phyloP scores from a whole-genome alignment of 2,113 vertebrate species.

The Formicarius rufipectus region DNA sequence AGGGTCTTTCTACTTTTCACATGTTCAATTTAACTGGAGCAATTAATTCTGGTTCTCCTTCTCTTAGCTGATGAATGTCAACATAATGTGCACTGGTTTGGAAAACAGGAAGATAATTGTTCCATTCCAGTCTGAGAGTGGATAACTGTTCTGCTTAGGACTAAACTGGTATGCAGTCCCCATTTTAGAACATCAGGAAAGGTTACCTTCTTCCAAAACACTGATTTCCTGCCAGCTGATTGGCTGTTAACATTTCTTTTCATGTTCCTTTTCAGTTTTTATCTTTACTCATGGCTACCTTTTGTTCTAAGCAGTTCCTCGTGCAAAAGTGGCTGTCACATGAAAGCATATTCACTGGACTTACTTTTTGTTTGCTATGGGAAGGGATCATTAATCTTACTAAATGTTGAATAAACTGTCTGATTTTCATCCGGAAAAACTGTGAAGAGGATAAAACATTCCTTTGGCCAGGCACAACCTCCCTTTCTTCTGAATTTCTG shows the following conservation, averaged over 20 bases:
- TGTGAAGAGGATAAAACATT: not conserved
- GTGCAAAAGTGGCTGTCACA: not conserved
- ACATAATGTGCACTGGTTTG: slow-evolving; percentile 29
- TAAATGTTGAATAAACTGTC: not conserved
- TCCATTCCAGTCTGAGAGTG: not conserved
- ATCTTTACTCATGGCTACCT: not conserved
- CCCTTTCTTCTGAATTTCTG: not conserved
- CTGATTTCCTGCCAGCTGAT: not conserved
- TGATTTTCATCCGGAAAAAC: not conserved
- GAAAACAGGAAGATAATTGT: slow-evolving; percentile 37
- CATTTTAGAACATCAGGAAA: not conserved
- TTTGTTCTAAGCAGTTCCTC: not conserved
- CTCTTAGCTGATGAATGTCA: slow-evolving; percentile 44
- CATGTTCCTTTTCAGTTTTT: not conserved
- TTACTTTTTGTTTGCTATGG: not conserved
- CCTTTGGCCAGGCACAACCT: not conserved
- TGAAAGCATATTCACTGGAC: not conserved
- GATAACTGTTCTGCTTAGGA: slow-evolving; percentile 4
- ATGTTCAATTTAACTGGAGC: slow-evolving; percentile 42
- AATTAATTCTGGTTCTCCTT: slow-evolving; percentile 48
- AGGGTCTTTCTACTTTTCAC: not conserved
- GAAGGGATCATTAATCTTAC: not conserved
- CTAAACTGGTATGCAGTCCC: not conserved
- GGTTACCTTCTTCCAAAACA: not conserved
- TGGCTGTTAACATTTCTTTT: not conserved